Conservation (phyloP, 2,797 vertebrate genomes). For the Apogon hyalosoma region DNA sequence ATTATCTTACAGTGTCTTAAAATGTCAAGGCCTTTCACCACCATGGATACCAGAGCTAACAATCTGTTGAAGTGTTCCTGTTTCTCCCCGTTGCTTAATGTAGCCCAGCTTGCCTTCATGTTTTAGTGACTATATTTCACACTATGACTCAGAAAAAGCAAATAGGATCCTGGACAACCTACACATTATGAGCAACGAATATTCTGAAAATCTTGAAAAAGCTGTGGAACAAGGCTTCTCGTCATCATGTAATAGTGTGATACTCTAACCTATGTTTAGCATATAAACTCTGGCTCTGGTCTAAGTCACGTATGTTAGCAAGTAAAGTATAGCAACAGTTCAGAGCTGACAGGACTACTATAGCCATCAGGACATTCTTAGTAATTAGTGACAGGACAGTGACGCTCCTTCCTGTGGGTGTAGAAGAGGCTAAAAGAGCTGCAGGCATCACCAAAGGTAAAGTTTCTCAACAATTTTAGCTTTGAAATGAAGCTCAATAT, state of each 20-base stretch:
- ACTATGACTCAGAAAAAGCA: constrained; percentile 71
- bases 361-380: constrained; percentile 10
- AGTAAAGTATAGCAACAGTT: constrained; percentile 6
- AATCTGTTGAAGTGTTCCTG: constrained; percentile 46
- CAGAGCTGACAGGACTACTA: background rate
- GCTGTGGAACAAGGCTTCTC: constrained; percentile 40
- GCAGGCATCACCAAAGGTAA: constrained; percentile 16
- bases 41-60: constrained; percentile 21
- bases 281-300: constrained; percentile 23
- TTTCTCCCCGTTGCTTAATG: constrained; percentile 43
- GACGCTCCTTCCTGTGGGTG: background rate
- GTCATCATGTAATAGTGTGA: constrained; percentile 59
- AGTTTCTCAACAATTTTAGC: constrained; percentile 11
- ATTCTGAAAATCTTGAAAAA: constrained; percentile 58
- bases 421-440: constrained; percentile 3
- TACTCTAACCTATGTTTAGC: constrained; percentile 44
- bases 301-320: background rate
- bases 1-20: background rate
- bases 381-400: background rate
- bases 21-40: constrained; percentile 8
- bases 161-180: constrained; percentile 67
- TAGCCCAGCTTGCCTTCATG: constrained; percentile 51
- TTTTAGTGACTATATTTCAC: constrained; percentile 64
- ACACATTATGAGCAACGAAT: constrained; percentile 68
- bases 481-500: constrained; percentile 19